Base-by-base conservation (phyloP, 1,140 invertebrate species). In the Goniozus legneri region DNA sequence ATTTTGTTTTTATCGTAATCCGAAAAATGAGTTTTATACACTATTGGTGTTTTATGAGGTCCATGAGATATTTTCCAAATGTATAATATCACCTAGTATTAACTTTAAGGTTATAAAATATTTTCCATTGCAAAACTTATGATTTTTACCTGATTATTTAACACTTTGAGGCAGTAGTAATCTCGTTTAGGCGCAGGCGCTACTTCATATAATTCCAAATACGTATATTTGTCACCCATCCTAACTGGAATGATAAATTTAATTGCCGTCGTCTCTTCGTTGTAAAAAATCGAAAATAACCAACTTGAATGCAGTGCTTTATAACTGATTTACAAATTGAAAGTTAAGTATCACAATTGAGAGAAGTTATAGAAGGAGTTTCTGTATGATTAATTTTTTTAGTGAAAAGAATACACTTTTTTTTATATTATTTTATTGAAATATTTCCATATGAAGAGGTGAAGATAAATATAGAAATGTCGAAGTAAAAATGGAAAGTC, bases 381-480 rank as follows among this genome's bases (percentile, higher is more conserved):
- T n/a, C n/a, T n/a, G n/a, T n/a, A n/a, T n/a, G n/a, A n/a, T n/a
- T n/a, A n/a, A n/a, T n/a, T n/a, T n/a, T n/a, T n/a, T n/a, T n/a
- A n/a, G n/a, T n/a, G n/a, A n/a, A n/a, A n/a, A n/a, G n/a, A n/a
- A n/a, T n/a, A n/a, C n/a, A n/a, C n/a, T n/a, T n/a, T n/a, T n/a
- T n/a, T n/a, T n/a, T n/a, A n/a, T n/a, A 62, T 65, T 62, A 53
- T 73, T 75, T 74, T 73, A 74, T 74, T 73, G 68, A 59, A 75
- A 75, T 71, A 67, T 54, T 64, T 71, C 58, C 63, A 73, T 75
- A 75, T 76, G 73, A 73, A 70, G 68, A 71, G 64, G 65, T 72
- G 69, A 67, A 75, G 71, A 76, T 76, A 73, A 74, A 74, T 76
- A 73, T 73, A 72, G 67, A 73, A 74, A 72, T 67, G 60, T 73